Evolutionary conservation across 2,888 invertebrate genomes (phyloP), one percentile per base, ranked within the genome.

Genomic region (Cepaea hortensis): DNA sequence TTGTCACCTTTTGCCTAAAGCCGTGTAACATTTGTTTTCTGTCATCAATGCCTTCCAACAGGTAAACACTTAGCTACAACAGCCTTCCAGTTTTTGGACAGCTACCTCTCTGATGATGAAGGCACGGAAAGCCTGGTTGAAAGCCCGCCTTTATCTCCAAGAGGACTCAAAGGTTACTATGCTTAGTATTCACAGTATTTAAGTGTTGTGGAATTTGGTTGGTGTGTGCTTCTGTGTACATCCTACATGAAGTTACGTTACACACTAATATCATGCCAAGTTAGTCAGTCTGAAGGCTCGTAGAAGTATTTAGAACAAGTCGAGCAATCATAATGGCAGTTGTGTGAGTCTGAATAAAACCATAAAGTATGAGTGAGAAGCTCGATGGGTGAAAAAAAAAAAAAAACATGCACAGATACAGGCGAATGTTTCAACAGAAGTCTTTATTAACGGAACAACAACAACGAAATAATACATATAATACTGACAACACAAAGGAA

Each of bases 41-140:
- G 18, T 62, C 18, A n/a, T 9, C 13, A 9, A 23, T 61, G n/a
- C 75, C 15, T 3, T 62, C 61, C 68, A 68, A 68, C 88, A 93
- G 93, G 91, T 55, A 92, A 93, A 77, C 89, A 92, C 76, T 89
- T 93, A 20, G 88, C 90, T 20, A 88, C 90, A 15, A 90, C 91
- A 81, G 93, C 92, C 18, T 93, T 93, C 85, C 90, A 91, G 80
- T 93, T 93, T 81, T 88, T 93, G 68, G 91, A 93, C 75, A 91
- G 88, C 35, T 93, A 93, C 84, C 87, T 91, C 73, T 91, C 91
- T n/a, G 93, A 93, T 82, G 92, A 92, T 5, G 93, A 93, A 9
- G 91, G 90, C 4, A 90, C 90, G 0, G 91, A 90, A 73, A 77
- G 86, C n/a, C 83, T 87, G 4, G n/a, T 82, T 6, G 85, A 85